These are phyloP conservation scores for Epirrhoe alternata DNA, from an alignment of 2,888 invertebrate genomes.

Conservation along the genomic window DNA sequence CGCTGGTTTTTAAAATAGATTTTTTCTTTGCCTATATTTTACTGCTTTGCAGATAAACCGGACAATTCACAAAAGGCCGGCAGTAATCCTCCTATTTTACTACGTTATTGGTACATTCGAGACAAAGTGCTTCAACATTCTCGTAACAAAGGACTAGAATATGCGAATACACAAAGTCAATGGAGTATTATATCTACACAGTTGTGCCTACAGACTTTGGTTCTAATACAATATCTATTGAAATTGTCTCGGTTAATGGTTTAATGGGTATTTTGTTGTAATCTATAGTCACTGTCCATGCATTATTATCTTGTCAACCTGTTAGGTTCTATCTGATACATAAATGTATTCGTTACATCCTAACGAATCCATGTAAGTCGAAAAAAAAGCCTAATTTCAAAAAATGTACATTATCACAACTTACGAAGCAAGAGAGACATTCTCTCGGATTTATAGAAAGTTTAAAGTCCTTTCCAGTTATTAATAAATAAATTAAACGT, in stretches of 20 bases:
- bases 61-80: background rate
- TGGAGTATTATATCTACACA: constrained; percentile 3
- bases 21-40: too few relatives aligned
- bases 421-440: too few relatives aligned
- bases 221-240: constrained; percentile 9
- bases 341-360: too few relatives aligned
- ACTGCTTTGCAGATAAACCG: background rate
- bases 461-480: too few relatives aligned
- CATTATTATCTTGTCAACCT: background rate
- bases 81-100: background rate
- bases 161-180: constrained; percentile 17
- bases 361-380: too few relatives aligned
- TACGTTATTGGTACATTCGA: constrained; percentile 29
- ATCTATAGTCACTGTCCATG: background rate
- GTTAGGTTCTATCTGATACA: too few relatives aligned
- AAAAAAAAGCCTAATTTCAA: too few relatives aligned
- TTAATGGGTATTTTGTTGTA: background rate
- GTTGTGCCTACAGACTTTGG: constrained; percentile 6
- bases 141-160: constrained; percentile 25
- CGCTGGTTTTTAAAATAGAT: too few relatives aligned
- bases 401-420: too few relatives aligned
- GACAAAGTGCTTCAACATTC: constrained; percentile 20
- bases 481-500: too few relatives aligned
- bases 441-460: too few relatives aligned
- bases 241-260: constrained; percentile 1